Evolutionary conservation across 2,888 invertebrate genomes (phyloP), one percentile per base, ranked within the genome.

Genomic region (Cosmia pyralina): DNA sequence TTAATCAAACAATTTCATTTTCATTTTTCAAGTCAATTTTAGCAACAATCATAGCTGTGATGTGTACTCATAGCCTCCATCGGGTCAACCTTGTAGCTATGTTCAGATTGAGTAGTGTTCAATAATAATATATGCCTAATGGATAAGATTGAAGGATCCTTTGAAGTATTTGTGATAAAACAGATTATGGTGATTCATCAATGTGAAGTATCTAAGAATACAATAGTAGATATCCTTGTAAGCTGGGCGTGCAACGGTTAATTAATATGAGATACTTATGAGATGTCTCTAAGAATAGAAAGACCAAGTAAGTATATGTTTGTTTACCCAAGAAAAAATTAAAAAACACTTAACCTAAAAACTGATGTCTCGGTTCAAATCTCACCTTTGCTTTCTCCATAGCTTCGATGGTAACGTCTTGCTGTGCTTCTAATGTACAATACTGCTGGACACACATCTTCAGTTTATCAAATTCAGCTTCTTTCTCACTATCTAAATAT

Each of bases 401-500:
- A 53, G 94, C 95, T 78, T 93, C 90, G n/a, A 90, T 89, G 22
- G 93, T 92, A 6, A 93, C 93, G 46, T 93, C 91, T 77, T 94
- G 90, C 67, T 92, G 90, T 0, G 93, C 93, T 83, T 96, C 95
- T 72, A 93, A 79, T 62, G 90, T 77, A 78, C 95, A 94, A 83
- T 95, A 95, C 71, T 90, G 91, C 72, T 92, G 87, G 0, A 94
- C 93, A 79, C 90, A 92, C 58, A 85, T 83, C 71, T 90, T 91
- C 0, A 96, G 85, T 82, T 93, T 93, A 15, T 85, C 82, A 72
- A 93, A 92, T 80, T 94, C 92, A 0, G 86, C 88, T 60, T 93
- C 92, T 78, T 93, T 94, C 50, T 94, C 94, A 11, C 88, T 86
- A 66, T 94, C 93, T 73, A 95, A 86, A 88, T 95, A 95, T 84